Conservation (phyloP, 2,113 vertebrate species). For the Sprattus sprattus region DNA sequence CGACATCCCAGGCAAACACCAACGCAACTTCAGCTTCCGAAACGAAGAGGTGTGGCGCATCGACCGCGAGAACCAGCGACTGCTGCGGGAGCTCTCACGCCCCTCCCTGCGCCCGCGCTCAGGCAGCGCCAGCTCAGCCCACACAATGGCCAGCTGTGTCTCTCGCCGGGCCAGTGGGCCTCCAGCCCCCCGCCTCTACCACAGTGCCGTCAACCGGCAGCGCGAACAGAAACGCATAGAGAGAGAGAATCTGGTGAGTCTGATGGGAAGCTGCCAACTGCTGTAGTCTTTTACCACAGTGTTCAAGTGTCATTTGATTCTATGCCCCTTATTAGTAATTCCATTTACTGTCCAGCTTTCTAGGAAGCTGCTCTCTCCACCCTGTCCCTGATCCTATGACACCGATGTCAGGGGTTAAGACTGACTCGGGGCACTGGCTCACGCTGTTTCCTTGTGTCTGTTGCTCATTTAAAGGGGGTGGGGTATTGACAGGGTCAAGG, state of each 20-base stretch:
- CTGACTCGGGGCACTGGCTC: neutral
- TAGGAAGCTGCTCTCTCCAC: neutral
- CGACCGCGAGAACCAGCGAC: constrained; percentile 87
- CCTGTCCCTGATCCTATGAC: neutral
- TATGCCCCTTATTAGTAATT: neutral
- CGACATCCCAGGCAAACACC: neutral
- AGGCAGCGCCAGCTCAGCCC: constrained; percentile 50
- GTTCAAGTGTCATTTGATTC: neutral
- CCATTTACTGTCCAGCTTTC: neutral
- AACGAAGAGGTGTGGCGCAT: constrained; percentile 84
- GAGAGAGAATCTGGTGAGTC: constrained; percentile 88
- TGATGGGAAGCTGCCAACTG: neutral
- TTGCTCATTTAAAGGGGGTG: neutral
- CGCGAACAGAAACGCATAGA: constrained; percentile 89
- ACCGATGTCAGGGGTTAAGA: neutral
- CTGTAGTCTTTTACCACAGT: neutral
- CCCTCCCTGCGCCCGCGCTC: constrained; percentile 66
- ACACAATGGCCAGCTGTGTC: constrained; percentile 16
- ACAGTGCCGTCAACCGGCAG: constrained; percentile 86
- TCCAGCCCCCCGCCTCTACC: constrained; percentile 66
- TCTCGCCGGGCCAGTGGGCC: constrained; percentile 31
- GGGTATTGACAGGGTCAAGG: too few species aligned
- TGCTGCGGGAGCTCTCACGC: constrained; percentile 81
- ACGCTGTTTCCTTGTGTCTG: neutral
- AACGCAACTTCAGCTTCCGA: constrained; percentile 84